Conservation (phyloP, 1,140 invertebrate genomes). For the Diorhabda sublineata region DNA sequence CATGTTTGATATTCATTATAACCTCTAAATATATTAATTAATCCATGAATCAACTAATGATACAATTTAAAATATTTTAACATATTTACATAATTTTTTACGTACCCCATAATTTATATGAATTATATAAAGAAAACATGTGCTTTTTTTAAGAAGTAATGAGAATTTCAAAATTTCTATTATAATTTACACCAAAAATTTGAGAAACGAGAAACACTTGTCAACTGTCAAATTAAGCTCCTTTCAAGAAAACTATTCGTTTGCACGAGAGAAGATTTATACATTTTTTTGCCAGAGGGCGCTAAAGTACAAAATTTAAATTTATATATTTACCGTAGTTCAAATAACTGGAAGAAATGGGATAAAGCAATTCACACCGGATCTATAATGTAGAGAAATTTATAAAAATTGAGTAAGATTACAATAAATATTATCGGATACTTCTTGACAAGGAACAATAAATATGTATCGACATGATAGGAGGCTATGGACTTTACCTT, state of each 20-base stretch:
- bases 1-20: neutral
- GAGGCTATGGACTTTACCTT: too few species aligned
- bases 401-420: neutral
- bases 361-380: neutral
- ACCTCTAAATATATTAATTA: neutral
- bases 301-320: neutral
- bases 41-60: neutral
- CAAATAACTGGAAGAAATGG: neutral
- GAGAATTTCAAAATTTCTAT: too few species aligned
- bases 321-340: neutral
- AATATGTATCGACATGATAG: too few species aligned
- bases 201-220: too few species aligned
- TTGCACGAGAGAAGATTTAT: neutral
- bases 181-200: too few species aligned
- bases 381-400: neutral
- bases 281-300: neutral
- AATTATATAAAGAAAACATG: neutral
- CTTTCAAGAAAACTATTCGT: neutral
- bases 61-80: neutral
- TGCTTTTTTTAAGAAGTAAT: neutral
- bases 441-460: neutral
- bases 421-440: neutral
- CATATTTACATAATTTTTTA: neutral
- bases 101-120: conserved; percentile 6
- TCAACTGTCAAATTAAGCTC: neutral